Percentiles rank a stretch among this genome's conserved stretches.
Evolutionary conservation across 2,888 invertebrate species (phyloP).

Genomic region (Lapara coniferarum): DNA sequence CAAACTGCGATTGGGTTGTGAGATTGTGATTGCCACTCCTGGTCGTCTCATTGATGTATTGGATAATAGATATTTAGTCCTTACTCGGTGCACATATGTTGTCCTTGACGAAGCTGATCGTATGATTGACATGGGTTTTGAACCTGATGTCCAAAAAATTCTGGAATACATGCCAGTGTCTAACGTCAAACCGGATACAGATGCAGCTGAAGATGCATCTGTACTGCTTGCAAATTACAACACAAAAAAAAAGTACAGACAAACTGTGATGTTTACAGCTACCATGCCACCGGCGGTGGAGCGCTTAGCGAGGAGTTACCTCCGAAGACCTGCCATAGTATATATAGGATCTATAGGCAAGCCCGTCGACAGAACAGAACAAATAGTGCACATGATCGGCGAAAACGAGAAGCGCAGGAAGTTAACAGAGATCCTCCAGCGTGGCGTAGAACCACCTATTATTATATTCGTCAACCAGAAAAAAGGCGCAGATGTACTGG

Average conservation of each 20-base stretch:
- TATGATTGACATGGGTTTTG: slow-evolving; percentile 99
- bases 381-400: slow-evolving; percentile 97
- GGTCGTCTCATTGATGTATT: slow-evolving; percentile 99
- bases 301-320: slow-evolving; percentile 95
- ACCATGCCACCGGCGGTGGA: slow-evolving; percentile 99
- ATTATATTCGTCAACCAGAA: slow-evolving; percentile 99
- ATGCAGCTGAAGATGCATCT: slow-evolving; percentile 98
- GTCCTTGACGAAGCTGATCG: slow-evolving; percentile 98
- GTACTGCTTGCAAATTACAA: slow-evolving; percentile 96
- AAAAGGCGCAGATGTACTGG: slow-evolving; percentile 99
- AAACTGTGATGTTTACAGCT: slow-evolving; percentile 99
- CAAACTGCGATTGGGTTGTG: slow-evolving; percentile 97
- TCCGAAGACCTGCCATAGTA: slow-evolving; percentile 97
- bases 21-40: slow-evolving; percentile 99
- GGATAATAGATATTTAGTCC: slow-evolving; percentile 98
- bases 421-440: slow-evolving; percentile 94
- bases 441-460: slow-evolving; percentile 97
- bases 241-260: slow-evolving; percentile 97
- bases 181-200: slow-evolving; percentile 98
- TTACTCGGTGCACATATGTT: slow-evolving; percentile 99
- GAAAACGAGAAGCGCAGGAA: slow-evolving; percentile 98
- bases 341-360: slow-evolving; percentile 98
- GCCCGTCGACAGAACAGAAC: slow-evolving; percentile 98
- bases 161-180: slow-evolving; percentile 99
- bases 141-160: slow-evolving; percentile 98